These are phyloP conservation scores for Hexactinellida sp. DNA, from an alignment of 37 sponge, comb jelly and placozoan genomes.

Conservation along the genomic window DNA sequence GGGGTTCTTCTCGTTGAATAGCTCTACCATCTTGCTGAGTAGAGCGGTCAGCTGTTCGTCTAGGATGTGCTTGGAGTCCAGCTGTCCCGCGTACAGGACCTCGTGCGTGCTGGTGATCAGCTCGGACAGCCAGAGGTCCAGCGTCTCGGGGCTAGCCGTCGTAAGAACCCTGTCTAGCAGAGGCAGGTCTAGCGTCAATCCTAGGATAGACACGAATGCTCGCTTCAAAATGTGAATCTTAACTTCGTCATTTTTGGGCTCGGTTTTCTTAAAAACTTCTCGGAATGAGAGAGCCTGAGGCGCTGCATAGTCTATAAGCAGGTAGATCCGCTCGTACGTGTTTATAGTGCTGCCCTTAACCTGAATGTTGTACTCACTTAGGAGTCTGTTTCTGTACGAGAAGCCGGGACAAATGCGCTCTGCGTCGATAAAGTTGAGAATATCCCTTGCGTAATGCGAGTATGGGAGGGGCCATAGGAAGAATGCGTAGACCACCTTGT, in stretches of 20 bases:
- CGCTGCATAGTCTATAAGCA: neutral
- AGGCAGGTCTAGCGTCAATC: neutral
- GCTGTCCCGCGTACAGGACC: neutral
- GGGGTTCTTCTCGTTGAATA: neutral
- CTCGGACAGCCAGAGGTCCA: neutral
- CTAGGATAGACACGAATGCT: neutral
- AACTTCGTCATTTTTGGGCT: neutral
- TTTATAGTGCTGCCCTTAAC: neutral
- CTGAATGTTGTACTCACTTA: neutral
- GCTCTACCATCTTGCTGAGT: neutral
- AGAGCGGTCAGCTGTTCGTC: neutral
- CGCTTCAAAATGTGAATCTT: neutral
- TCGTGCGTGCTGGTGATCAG: neutral
- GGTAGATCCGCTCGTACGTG: neutral
- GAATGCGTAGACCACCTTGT: neutral
- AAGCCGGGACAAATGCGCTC: conserved; percentile 6
- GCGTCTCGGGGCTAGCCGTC: neutral
- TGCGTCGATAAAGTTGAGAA: conserved; percentile 9
- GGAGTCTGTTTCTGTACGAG: neutral
- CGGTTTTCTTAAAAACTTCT: neutral
- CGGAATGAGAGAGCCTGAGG: neutral
- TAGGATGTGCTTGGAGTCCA: neutral
- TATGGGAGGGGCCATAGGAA: neutral
- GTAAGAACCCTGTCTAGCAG: neutral
- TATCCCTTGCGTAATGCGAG: neutral